Evolutionary conservation across 2,797 vertebrate species (phyloP).

Genomic region (Harpagifer antarcticus): DNA sequence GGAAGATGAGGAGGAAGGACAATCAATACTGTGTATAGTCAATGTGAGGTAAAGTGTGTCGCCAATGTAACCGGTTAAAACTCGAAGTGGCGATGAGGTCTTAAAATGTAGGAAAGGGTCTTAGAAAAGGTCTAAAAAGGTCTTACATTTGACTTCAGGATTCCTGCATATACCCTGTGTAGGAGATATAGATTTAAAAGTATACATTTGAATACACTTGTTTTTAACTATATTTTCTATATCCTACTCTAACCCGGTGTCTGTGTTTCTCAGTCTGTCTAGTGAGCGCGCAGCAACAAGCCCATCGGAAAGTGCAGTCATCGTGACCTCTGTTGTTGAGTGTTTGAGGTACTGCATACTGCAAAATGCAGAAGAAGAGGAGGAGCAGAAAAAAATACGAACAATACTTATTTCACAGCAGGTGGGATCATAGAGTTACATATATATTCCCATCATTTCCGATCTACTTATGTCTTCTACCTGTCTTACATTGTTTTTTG

Average conservation of each 20-base stretch:
- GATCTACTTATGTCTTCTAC: neutral
- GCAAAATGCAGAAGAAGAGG: conserved; percentile 81
- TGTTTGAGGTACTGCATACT: conserved; percentile 91
- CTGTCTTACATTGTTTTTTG: conserved; percentile 22
- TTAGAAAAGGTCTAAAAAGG: too few species aligned
- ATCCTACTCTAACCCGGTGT: neutral
- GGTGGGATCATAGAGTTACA: conserved; percentile 77
- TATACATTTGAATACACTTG: neutral
- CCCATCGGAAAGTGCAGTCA: conserved; percentile 90
- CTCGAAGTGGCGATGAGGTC: too few species aligned
- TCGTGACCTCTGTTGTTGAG: conserved; percentile 90
- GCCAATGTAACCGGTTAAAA: too few species aligned
- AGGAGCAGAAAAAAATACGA: conserved; percentile 82
- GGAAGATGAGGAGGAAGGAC: too few species aligned
- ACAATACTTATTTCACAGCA: conserved; percentile 91
- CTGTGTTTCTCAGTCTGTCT: conserved; percentile 83
- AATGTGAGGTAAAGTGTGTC: too few species aligned
- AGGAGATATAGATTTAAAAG: neutral
- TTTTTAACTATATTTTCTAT: neutral
- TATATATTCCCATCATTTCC: neutral
- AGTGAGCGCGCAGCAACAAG: conserved; percentile 88
- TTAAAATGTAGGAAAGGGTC: too few species aligned
- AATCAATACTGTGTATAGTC: too few species aligned
- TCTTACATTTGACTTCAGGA: too few species aligned
- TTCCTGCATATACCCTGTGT: too few species aligned